Evolutionary conservation across 2,797 vertebrate genomes (phyloP), one percentile per base, ranked within the genome.

Genomic region (Sebastes diaconus): DNA sequence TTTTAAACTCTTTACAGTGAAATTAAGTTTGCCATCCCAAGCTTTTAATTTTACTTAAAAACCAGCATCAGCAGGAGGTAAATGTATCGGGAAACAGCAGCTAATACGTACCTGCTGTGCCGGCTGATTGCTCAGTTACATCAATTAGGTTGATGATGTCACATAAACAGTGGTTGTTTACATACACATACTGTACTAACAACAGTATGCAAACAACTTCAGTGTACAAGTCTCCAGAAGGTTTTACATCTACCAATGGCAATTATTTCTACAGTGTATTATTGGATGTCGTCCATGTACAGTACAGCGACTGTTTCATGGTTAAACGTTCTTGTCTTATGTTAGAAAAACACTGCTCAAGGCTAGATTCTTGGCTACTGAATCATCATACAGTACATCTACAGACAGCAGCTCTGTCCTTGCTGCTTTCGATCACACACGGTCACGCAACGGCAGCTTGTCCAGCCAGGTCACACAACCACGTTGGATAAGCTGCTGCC

Each of bases 401-500:
- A 16, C 46, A 73, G 52, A 46, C 34, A 27, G 42, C 71, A 77
- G 64, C 59, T 13, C 34, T n/a, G 72, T 63, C 34, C 65, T 73
- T 14, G 29, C 58, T 34, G 50, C 64, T 57, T 72, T 58, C 57
- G 4, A 80, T 83, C 72, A 75, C 64, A 52, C 16, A 46, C 25
- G 46, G 13, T 75, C 60, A 66, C 36, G 54, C 46, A 55, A 39
- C 12, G 1, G 25, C 27, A 63, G 75, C 70, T 64, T 52, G 32
- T 30, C 29, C 29, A 52, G 30, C 8, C 60, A 70, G 71, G 54
- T 72, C 68, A 75, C 42, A 60, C 59, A n/a, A 50, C 22, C 79
- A 74, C 64, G 55, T 73, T 68, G 39, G 59, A 82, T 70, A 63
- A 84, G 71, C 81, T 63, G 71, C 81, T 63, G 64, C 79, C 36